A percentile compares a stretch with the other conserved stretches of the same genome.
Evolutionary conservation across 2,797 vertebrate genomes (phyloP).

Genomic region (Australoheros facetus): DNA sequence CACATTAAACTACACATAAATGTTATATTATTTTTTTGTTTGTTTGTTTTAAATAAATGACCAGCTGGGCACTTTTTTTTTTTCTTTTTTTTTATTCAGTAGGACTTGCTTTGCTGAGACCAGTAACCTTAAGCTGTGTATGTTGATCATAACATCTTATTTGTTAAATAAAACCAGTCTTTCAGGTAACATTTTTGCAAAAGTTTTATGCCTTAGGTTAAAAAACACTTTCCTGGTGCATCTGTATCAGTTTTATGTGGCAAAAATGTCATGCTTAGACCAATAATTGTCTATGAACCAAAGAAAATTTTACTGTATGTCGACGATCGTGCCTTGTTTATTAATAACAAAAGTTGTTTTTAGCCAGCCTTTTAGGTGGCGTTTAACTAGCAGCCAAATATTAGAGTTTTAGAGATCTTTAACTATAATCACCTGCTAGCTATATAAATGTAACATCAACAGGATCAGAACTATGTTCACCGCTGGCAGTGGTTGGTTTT

Average conservation of each 20-base stretch:
- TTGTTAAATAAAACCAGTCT: not conserved
- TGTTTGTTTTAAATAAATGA: not conserved
- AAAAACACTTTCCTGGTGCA: fast-evolving
- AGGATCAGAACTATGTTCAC: too few species aligned
- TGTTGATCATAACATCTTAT: not conserved
- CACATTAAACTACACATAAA: not conserved
- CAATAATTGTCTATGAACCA: not conserved
- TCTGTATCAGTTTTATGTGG: not conserved
- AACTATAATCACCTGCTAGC: too few species aligned
- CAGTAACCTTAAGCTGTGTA: not conserved
- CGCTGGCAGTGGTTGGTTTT: not conserved
- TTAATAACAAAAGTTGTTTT: not conserved
- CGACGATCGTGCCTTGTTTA: not conserved
- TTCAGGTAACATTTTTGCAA: not conserved
- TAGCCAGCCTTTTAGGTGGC: not conserved
- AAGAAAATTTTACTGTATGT: not conserved
- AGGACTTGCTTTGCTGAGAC: not conserved
- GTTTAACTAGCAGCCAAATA: not conserved
- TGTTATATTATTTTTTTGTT: fast-evolving
- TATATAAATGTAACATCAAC: too few species aligned
- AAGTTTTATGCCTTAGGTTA: not conserved
- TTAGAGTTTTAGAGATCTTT: not conserved
- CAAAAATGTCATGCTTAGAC: not conserved
- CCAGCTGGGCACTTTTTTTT: not conserved
- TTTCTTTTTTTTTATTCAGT: too few species aligned